Evolutionary conservation across 2,888 invertebrate species (phyloP).

Genomic region (Stegophylla sp.): DNA sequence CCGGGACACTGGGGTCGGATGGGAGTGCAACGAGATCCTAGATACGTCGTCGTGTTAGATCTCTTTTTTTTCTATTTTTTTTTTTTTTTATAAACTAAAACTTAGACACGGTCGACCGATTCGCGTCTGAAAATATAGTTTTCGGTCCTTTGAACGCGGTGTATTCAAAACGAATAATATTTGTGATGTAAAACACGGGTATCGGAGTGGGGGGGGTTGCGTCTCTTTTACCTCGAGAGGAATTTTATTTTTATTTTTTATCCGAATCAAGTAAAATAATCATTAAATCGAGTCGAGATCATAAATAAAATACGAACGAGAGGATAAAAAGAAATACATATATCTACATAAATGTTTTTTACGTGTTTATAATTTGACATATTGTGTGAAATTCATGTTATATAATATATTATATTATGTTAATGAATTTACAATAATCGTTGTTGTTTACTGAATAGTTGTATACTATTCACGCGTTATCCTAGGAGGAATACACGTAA

Average conservation of each 20-base stretch:
- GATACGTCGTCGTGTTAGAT: neutral
- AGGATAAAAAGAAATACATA: neutral
- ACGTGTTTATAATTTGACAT: too few species aligned
- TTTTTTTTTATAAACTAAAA: neutral
- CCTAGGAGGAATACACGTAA: neutral
- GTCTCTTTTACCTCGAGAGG: neutral
- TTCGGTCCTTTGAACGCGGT: conserved; percentile 1
- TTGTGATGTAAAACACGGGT: conserved; percentile 23
- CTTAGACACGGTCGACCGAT: conserved; percentile 20
- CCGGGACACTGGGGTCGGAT: too few species aligned
- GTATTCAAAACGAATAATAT: conserved; percentile 39
- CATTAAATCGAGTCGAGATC: neutral
- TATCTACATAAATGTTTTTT: neutral
- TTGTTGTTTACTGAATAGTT: conserved; percentile 29
- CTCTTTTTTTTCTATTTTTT: too few species aligned
- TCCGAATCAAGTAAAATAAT: neutral
- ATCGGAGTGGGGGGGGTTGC: too few species aligned
- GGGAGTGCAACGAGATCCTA: neutral
- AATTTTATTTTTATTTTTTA: neutral
- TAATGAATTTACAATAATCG: neutral
- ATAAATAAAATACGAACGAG: neutral
- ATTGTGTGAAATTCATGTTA: too few species aligned
- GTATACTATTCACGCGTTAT: conserved; percentile 27
- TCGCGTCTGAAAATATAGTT: conserved; percentile 9
- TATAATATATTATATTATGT: neutral